These are phyloP conservation scores for Polyergus mexicanus DNA, from an alignment of 1,140 invertebrate genomes.

Conservation along the genomic window DNA sequence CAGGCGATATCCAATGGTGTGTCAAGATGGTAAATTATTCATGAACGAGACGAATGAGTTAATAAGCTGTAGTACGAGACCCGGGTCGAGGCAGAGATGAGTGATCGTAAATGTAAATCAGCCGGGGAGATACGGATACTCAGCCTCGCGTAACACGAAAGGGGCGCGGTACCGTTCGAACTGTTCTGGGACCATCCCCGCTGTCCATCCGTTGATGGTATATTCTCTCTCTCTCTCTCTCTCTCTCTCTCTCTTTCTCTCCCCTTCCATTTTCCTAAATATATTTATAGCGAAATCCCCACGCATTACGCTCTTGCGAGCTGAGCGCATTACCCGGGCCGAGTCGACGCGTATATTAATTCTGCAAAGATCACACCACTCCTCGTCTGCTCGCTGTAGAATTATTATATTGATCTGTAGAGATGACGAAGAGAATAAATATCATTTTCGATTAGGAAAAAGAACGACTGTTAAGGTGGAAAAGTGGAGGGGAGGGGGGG, in stretches of 20 bases:
- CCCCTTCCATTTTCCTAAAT: conserved; percentile 44
- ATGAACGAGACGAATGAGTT: conserved; percentile 79
- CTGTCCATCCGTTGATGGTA: neutral
- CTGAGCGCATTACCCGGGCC: conserved; percentile 26
- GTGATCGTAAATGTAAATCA: conserved; percentile 81
- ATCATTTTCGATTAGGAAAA: neutral
- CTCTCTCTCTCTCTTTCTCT: neutral
- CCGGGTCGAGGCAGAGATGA: conserved; percentile 71
- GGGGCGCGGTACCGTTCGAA: conserved; percentile 42
- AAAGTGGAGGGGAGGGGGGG: no score
- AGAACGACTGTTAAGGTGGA: neutral
- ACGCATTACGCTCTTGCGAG: conserved; percentile 5
- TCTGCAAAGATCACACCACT: neutral
- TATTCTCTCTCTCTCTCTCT: conserved; percentile 1
- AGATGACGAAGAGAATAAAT: neutral
- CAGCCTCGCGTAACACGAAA: conserved; percentile 56
- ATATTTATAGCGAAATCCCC: conserved; percentile 59
- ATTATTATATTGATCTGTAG: neutral
- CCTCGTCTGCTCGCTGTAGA: neutral
- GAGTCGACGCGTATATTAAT: conserved; percentile 27
- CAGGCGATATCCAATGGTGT: conserved; percentile 51
- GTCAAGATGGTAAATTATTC: conserved; percentile 76
- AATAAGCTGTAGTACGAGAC: conserved; percentile 75
- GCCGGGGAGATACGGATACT: conserved; percentile 62
- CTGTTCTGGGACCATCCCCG: neutral